A percentile compares a stretch with the other conserved stretches of the same genome.
phyloP scores from a whole-genome alignment of 1,140 invertebrate species.

The Lepidurus couesii region DNA sequence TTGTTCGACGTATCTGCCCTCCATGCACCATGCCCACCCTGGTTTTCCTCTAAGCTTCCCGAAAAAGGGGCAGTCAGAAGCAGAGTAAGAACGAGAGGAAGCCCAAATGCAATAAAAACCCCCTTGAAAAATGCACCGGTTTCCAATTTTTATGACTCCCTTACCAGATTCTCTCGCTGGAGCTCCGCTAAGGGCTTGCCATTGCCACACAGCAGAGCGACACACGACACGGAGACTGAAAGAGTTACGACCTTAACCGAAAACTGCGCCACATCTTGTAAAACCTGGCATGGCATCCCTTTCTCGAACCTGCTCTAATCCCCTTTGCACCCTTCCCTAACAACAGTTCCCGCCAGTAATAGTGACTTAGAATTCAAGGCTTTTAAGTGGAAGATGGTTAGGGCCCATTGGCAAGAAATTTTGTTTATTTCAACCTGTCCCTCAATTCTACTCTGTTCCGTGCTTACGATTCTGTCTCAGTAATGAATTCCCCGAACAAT shows the following conservation, averaged over 20 bases:
- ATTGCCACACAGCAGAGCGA: slow-evolving; percentile 3
- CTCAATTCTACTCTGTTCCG: no score
- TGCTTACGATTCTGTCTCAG: no score
- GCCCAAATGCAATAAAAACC: slow-evolving; percentile 9
- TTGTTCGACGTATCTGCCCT: background rate
- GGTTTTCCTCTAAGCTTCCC: background rate
- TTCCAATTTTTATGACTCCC: slow-evolving; percentile 22
- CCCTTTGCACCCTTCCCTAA: background rate
- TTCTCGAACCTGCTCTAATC: background rate
- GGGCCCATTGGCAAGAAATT: no score
- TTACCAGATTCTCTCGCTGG: background rate
- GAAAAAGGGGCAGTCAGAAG: background rate
- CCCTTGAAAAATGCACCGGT: slow-evolving; percentile 7
- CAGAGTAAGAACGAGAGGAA: background rate
- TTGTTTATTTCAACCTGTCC: no score
- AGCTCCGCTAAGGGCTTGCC: slow-evolving; percentile 7
- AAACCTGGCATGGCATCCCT: slow-evolving; percentile 15
- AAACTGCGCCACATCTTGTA: background rate
- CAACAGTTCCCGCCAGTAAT: no score
- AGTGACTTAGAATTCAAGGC: background rate
- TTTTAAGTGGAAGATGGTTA: background rate
- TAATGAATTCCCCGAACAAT: no score
- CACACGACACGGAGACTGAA: slow-evolving; percentile 17
- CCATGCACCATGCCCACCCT: background rate
- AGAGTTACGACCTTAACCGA: slow-evolving; percentile 18